These are phyloP conservation scores for Argyrosomus japonicus DNA, from an alignment of 2,113 vertebrate species.

Conservation along the genomic window DNA sequence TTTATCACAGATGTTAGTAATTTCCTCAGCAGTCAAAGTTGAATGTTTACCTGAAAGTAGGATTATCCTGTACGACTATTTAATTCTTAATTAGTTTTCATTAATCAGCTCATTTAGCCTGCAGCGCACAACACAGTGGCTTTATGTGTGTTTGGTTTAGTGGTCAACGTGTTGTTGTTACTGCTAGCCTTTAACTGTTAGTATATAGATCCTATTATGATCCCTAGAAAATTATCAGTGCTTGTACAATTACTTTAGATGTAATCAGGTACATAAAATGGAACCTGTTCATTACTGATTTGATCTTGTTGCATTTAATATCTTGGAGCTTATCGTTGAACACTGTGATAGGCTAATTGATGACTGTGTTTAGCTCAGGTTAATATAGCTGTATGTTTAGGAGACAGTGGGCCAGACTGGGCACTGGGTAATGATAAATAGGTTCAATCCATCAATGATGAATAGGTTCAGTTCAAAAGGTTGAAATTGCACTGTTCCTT, in stretches of 20 bases:
- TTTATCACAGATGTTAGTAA: not conserved
- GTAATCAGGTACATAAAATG: not conserved
- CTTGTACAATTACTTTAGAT: not conserved
- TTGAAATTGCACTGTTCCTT: conserved; percentile 8
- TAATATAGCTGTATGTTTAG: conserved; percentile 22
- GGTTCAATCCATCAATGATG: not conserved
- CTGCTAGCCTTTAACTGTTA: not conserved
- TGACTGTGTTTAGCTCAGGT: conserved; percentile 15
- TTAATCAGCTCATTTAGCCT: conserved; percentile 1
- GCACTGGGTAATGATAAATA: conserved; percentile 20
- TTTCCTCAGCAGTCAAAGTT: not conserved
- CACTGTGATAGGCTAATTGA: not conserved
- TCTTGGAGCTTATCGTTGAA: not conserved
- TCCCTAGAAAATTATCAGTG: not conserved
- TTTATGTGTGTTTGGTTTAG: conserved; percentile 9
- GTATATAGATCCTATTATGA: not conserved
- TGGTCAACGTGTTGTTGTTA: conserved; percentile 3
- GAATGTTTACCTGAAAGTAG: not conserved
- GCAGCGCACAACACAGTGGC: not conserved
- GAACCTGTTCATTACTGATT: not conserved
- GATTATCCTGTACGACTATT: not conserved
- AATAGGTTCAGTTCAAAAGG: not conserved
- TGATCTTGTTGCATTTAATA: not conserved
- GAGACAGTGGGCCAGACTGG: conserved; percentile 1
- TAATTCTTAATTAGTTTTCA: not conserved